Percentiles rank a stretch among this genome's conserved stretches.
Conservation (phyloP, 2,797 vertebrate species). For the Haliaeetus vocifer region DNA sequence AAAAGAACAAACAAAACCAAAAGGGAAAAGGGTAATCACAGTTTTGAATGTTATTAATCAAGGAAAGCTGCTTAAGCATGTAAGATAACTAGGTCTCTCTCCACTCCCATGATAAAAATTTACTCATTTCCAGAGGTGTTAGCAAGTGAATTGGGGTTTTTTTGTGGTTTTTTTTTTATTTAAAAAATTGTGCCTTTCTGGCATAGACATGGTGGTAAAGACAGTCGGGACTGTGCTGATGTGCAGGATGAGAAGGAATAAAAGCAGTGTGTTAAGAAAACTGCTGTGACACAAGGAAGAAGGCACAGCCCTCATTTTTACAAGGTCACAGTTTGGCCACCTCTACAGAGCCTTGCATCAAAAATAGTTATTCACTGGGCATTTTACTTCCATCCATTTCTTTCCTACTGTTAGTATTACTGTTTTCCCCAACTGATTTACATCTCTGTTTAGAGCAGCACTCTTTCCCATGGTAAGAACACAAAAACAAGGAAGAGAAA, state of each 20-base stretch:
- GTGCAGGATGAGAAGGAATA: neutral
- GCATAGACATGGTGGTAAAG: neutral
- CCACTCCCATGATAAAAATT: neutral
- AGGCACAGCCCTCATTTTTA: neutral
- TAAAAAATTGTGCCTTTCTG: neutral
- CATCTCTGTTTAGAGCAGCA: neutral
- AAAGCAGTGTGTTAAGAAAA: neutral
- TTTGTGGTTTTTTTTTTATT: neutral
- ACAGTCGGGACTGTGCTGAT: neutral
- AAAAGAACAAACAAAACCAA: neutral
- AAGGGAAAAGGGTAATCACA: neutral
- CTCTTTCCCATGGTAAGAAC: neutral
- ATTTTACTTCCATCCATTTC: neutral
- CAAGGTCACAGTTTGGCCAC: neutral
- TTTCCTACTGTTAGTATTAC: neutral
- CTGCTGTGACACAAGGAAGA: neutral
- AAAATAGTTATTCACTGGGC: neutral
- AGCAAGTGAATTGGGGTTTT: neutral
- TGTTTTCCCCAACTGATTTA: neutral
- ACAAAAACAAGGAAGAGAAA: conserved; percentile 25
- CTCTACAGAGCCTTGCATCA: neutral
- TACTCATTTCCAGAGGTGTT: neutral
- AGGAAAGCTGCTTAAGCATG: neutral
- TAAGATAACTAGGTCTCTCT: neutral
- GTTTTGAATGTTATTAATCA: neutral